A percentile compares a stretch with the other conserved stretches of the same genome.
Conservation (phyloP, 53 echinoderm and acorn worm species). For the Crossaster papposus region DNA sequence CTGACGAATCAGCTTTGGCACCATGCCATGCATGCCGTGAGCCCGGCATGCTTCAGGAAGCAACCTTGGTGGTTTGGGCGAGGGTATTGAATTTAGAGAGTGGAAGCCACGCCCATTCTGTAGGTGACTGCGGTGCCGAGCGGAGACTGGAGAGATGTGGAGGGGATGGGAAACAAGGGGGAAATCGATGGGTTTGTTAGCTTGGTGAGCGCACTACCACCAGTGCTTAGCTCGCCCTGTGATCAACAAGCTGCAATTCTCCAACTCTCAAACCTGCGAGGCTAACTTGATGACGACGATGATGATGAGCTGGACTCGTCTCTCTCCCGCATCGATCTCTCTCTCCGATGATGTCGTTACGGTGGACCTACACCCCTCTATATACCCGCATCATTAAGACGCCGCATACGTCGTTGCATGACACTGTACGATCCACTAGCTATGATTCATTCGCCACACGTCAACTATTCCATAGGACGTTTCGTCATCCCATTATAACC, state of each 20-base stretch:
- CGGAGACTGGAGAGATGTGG: background rate
- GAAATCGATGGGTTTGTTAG: background rate
- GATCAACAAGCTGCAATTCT: constrained; percentile 40
- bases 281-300: constrained; percentile 28
- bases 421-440: background rate
- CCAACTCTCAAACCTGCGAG: background rate
- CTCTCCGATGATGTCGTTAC: constrained; percentile 30
- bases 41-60: too few relatives aligned
- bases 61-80: constrained; percentile 33
- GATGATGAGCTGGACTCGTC: background rate
- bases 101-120: constrained; percentile 55
- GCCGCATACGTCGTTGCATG: background rate
- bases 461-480: constrained; percentile 33
- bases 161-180: background rate
- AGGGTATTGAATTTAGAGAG: background rate
- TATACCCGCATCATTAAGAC: constrained; percentile 30
- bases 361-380: background rate
- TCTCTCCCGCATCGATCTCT: constrained; percentile 9
- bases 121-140: constrained; percentile 41
- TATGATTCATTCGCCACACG: constrained; percentile 46
- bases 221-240: background rate
- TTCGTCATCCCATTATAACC: constrained; percentile 17
- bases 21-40: background rate
- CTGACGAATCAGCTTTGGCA: constrained; percentile 43
- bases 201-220: background rate